Base-by-base conservation (phyloP, 2,113 vertebrate genomes). In the Oryctolagus cuniculus region DNA sequence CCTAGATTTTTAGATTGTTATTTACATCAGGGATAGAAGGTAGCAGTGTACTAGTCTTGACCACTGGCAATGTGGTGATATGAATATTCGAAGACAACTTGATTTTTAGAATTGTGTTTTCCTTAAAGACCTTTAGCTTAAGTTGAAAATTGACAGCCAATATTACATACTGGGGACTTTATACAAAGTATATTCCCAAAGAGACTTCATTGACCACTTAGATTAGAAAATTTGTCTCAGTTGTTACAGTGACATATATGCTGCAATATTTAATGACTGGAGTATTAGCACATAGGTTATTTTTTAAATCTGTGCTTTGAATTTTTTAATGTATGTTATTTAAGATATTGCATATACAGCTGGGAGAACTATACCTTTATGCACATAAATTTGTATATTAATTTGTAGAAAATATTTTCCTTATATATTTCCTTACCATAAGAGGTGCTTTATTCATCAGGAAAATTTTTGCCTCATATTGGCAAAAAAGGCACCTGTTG, bases 141-240 rank as follows among this genome's bases (percentile, higher is more conserved):
- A 64, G 63, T 86, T 97, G 90, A 94, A 97, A 97, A 8, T 29
- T 96, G 91, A 92, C 49, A 75, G 0, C 0, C 53, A 70, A 21
- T 53, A 78, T 95, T 84, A 94, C 92, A 53, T 79, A 72, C 77
- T 93, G 73, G 90, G 66, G 51, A 72, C 25, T 95, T 97, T 96
- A 93, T 91, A 90, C 27, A 55, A 97, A 96, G 15, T 96, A 2
- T 66, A 87, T 97, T 98, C 98, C 98, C 98, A 98, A 98, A 98
- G 97, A 98, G 31, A 96, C 94, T 53, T 96, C 64, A 95, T 87
- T 96, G 93, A 93, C 69, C 96, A 91, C 97, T 96, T 85, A 94
- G 61, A 85, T 96, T 96, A 96, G 90, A 93, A 96, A 92, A 77
- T 82, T 81, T 96, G 91, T 89, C 34, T 78, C 94, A 78, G 70